Percentiles rank a stretch among this genome's conserved stretches.
Conservation (phyloP, 1,140 invertebrate species). For the Danaus melanippus region DNA sequence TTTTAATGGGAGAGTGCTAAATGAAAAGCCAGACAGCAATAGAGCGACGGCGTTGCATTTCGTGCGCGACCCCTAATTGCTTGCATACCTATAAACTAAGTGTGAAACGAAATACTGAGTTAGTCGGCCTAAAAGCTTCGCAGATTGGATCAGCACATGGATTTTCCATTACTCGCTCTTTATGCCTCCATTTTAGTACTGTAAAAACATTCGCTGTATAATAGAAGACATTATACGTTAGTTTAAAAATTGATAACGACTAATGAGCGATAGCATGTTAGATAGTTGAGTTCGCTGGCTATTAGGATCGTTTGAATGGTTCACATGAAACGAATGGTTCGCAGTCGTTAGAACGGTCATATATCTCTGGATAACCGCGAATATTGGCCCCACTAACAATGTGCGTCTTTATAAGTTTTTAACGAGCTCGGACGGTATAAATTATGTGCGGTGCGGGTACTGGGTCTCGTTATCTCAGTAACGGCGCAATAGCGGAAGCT, state of each 20-base stretch:
- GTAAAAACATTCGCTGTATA: constrained; percentile 8
- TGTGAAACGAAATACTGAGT: constrained; percentile 52
- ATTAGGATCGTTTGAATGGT: constrained; percentile 35
- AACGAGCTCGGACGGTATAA: constrained; percentile 69
- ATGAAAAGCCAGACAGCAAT: constrained; percentile 9
- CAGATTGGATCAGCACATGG: constrained; percentile 63
- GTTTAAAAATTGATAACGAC: constrained; percentile 1
- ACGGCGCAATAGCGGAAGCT: constrained; percentile 65
- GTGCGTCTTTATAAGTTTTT: constrained; percentile 70
- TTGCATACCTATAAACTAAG: constrained; percentile 46
- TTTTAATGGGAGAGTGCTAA: neutral
- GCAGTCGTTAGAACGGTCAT: constrained; percentile 54
- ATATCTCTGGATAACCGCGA: constrained; percentile 56
- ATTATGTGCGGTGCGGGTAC: constrained; percentile 63
- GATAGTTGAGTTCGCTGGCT: constrained; percentile 24
- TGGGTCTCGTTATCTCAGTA: constrained; percentile 68
- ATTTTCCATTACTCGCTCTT: constrained; percentile 62
- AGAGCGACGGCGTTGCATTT: constrained; percentile 29
- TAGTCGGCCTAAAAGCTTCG: constrained; percentile 58
- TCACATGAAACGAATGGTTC: constrained; percentile 23
- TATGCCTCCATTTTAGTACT: constrained; percentile 21
- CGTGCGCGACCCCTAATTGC: constrained; percentile 48
- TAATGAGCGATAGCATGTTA: constrained; percentile 10
- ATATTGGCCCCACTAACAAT: constrained; percentile 69
- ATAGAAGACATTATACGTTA: constrained; percentile 1